These are phyloP conservation scores for Malurus melanocephalus DNA, from an alignment of 2,113 vertebrate genomes.

Conservation along the genomic window DNA sequence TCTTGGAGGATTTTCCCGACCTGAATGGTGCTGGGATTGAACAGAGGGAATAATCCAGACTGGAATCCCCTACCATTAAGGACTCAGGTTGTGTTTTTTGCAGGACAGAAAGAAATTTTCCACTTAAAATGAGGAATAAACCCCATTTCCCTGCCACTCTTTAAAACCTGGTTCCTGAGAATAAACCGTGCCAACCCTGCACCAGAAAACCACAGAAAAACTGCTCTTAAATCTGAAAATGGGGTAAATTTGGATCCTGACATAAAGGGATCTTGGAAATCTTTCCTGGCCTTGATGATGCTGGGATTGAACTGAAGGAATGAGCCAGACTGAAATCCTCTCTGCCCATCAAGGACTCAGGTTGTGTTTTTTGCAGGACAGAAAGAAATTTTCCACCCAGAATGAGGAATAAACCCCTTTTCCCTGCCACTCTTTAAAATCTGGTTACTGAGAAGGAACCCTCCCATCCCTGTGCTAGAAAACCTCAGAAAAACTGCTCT, in stretches of 20 bases:
- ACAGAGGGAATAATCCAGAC: too few relatives aligned
- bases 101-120: background rate
- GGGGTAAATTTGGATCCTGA: background rate
- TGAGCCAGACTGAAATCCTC: too few relatives aligned
- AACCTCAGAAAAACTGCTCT: background rate
- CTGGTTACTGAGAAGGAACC: background rate
- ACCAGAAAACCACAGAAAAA: background rate
- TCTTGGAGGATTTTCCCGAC: background rate
- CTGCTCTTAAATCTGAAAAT: background rate
- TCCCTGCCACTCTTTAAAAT: background rate
- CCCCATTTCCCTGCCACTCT: accelerated
- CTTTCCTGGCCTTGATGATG: too few relatives aligned
- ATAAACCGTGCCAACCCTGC: background rate
- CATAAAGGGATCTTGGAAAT: too few relatives aligned
- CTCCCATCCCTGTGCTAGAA: background rate
- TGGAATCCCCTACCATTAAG: too few relatives aligned
- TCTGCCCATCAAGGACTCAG: too few relatives aligned
- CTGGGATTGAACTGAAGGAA: too few relatives aligned
- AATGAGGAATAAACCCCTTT: too few relatives aligned
- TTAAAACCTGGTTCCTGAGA: too few relatives aligned
- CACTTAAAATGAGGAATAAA: background rate
- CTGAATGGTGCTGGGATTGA: background rate
- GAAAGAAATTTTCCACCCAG: too few relatives aligned
- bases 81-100: background rate
- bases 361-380: too few relatives aligned